Base-by-base conservation (phyloP, 2,888 invertebrate species). In the Cloeon dipterum region DNA sequence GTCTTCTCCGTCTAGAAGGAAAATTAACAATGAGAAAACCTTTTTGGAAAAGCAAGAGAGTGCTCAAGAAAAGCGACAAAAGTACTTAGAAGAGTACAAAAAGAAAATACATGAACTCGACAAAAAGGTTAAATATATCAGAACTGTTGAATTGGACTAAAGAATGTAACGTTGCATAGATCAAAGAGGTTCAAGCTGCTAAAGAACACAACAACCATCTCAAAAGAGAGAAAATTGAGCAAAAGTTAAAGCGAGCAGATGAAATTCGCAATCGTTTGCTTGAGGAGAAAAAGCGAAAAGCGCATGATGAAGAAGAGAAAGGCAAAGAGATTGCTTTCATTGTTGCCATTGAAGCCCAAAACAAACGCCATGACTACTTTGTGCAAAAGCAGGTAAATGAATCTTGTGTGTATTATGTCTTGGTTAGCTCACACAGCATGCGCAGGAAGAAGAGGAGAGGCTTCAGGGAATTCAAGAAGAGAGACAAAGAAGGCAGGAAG, bases 251-350 rank as follows among this genome's bases (percentile, higher is more conserved):
- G 47, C 72, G 82, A 41, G 94, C 94, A 0, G 85, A 85, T 14
- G 86, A 88, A 51, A 96, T 94, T 50, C 66, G 96, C 16, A 78
- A 75, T 40, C 71, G 74, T 44, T 76, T 81, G 54, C 56, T 82
- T 5, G 74, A 65, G 53, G 81, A 72, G 51, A 86, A 89, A 44
- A 78, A 91, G 1, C 72, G 79, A 45, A 94, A 94, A 55, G 96
- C 96, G 0, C 93, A 93, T 50, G 94, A 96, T 47, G 96, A 96
- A 52, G 94, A 96, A 46, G 86, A 88, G 40, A 94, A 94, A 53
- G 68, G 89, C 4, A 81, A 86, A 43, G 96, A 98, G 62, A 94
- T 96, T 38, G 91, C 91, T 11, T 96, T 96, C 54, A 96, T 96
- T 40, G 96, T 93, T 54, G 83, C 83, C 46, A 59, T 96, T 29